Base-by-base conservation (phyloP, 2,113 vertebrate genomes). In the Tinamus guttatus region DNA sequence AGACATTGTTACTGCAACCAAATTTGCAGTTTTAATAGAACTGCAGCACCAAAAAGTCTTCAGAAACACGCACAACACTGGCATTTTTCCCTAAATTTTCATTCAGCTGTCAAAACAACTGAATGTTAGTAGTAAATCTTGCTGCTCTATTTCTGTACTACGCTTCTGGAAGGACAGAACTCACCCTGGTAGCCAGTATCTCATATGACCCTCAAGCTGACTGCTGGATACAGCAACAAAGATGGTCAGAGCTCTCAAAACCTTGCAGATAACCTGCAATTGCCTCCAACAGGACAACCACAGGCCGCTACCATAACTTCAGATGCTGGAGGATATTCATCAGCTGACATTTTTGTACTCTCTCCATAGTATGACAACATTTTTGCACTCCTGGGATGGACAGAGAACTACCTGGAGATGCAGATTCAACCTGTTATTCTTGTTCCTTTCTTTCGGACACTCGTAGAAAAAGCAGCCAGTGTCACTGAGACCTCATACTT, bases 141-240 rank as follows among this genome's bases (percentile, higher is more conserved):
- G 0, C 14, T 60, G 56, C 56, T 60, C 22, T 60, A 34, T 43
- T 30, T 32, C 32, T 49, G 67, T 45, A 43, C 18, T 56, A 22
- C 34, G 40, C 51, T 56, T 7, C 51, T 88, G 71, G 13, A 47
- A 68, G 54, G 58, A 59, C 36, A 30, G 36, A 47, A 43, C 47
- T 49, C 45, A 62, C 27, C 30, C 28, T 41, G 58, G 58, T 32
- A 67, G 19, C 36, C 56, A 84, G 63, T 4, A 28, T 28, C 22
- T 28, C 32, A 40, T 56, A 22, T n/a, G 34, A 0, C 0, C 7
- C 73, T 60, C 32, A 22, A 22, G 2, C 47, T n/a, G 58, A 34
- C 52, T 47, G 30, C 30, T 58, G 40, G 41, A 34, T 13, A 41
- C 32, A 58, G 7, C 2, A 30, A 45, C 5, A 21, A 51, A 27